Percentiles rank a stretch among this genome's conserved stretches.
phyloP scores from a whole-genome alignment of 23 tunicate species.

The Aplidium turbinatum region DNA sequence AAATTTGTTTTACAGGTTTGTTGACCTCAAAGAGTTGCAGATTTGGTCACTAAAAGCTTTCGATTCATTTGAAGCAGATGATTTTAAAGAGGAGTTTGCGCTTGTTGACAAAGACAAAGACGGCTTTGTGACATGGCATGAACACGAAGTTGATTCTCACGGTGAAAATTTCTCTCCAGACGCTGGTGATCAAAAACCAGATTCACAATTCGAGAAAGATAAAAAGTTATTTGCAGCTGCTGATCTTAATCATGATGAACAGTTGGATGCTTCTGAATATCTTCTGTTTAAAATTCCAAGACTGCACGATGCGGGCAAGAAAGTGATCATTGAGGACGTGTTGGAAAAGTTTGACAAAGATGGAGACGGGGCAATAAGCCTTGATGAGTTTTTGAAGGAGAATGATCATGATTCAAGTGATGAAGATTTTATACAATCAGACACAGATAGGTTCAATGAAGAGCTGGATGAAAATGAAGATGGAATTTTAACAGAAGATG shows the following conservation, averaged over 20 bases:
- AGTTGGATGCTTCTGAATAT: slow-evolving; percentile 46
- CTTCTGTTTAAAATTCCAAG: slow-evolving; percentile 70
- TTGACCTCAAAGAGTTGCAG: slow-evolving; percentile 46
- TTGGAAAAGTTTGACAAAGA: slow-evolving; percentile 47
- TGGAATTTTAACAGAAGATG: slow-evolving; percentile 52
- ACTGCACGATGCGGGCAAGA: slow-evolving; percentile 8
- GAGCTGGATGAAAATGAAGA: slow-evolving; percentile 46
- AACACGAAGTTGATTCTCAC: slow-evolving; percentile 43
- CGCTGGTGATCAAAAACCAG: slow-evolving; percentile 24
- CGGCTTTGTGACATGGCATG: slow-evolving; percentile 56
- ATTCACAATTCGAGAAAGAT: slow-evolving; percentile 45
- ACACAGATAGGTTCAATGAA: slow-evolving; percentile 51
- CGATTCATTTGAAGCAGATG: slow-evolving; percentile 75
- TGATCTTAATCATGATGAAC: slow-evolving; percentile 47
- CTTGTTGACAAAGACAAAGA: slow-evolving; percentile 53
- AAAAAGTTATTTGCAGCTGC: slow-evolving; percentile 57
- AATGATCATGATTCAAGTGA: slow-evolving; percentile 25
- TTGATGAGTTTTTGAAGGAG: slow-evolving; percentile 41
- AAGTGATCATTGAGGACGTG: slow-evolving; percentile 40
- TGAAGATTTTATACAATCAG: slow-evolving; percentile 43
- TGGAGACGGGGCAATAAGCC: slow-evolving; percentile 31
- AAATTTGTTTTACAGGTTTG: slow-evolving; percentile 25
- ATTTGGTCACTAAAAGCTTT: slow-evolving; percentile 72
- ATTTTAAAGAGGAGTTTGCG: slow-evolving; percentile 40
- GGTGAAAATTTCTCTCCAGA: slow-evolving; percentile 55